Percentiles rank a stretch among this genome's conserved stretches.
Conservation (phyloP, 37 sponge, comb jelly and placozoan genomes). For the Lycopodina hypogea region DNA sequence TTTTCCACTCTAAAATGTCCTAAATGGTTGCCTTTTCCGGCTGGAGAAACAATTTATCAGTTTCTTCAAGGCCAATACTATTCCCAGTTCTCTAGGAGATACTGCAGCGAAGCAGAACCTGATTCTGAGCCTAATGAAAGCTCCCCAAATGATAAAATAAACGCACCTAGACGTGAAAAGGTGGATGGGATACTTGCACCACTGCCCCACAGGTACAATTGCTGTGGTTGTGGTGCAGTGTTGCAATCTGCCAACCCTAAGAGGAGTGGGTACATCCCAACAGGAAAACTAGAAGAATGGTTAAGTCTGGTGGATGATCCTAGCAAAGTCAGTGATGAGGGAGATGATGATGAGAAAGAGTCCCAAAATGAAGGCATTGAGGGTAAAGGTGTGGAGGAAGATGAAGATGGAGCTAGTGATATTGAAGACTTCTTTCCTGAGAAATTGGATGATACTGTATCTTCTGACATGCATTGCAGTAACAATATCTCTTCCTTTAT, state of each 20-base stretch:
- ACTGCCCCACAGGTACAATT: constrained; percentile 12
- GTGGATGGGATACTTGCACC: background rate
- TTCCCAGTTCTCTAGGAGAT: no score
- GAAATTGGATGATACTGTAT: background rate
- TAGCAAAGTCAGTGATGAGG: background rate
- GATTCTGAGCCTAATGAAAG: no score
- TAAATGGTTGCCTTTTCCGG: no score
- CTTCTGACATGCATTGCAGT: background rate
- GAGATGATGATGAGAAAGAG: background rate
- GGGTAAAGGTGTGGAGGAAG: background rate
- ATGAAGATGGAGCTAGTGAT: background rate
- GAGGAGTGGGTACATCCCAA: constrained; percentile 45
- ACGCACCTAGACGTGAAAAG: background rate
- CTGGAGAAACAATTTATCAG: no score
- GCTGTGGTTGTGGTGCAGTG: constrained; percentile 71
- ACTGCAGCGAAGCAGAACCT: no score
- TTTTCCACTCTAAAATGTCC: no score
- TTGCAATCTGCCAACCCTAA: constrained; percentile 41
- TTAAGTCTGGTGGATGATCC: background rate
- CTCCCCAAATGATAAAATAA: background rate
- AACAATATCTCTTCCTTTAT: constrained; percentile 3
- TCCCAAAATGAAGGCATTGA: background rate
- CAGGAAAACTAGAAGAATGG: constrained; percentile 7
- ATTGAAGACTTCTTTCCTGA: background rate
- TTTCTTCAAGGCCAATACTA: no score